Percentiles rank a stretch among this genome's conserved stretches.
These are phyloP conservation scores for Procambarus clarkii DNA, from an alignment of 1,140 invertebrate genomes.

Conservation along the genomic window DNA sequence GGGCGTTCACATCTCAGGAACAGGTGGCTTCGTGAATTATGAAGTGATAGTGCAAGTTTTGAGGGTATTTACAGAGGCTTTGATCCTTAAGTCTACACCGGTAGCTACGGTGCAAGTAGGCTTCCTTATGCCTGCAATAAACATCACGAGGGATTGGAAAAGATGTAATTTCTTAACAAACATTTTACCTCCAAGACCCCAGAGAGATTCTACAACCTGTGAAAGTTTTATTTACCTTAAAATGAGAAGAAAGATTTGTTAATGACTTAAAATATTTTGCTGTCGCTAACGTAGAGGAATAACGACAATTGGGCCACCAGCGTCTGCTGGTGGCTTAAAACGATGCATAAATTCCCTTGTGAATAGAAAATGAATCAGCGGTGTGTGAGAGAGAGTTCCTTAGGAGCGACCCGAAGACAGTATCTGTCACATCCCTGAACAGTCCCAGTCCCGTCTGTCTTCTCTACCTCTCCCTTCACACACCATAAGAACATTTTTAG, in stretches of 20 bases:
- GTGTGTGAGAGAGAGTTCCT: neutral
- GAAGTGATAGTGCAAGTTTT: neutral
- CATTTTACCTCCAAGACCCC: neutral
- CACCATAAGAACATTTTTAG: too few relatives aligned
- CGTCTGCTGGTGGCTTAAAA: neutral
- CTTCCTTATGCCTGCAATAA: too few relatives aligned
- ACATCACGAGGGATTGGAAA: too few relatives aligned
- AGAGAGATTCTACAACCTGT: neutral
- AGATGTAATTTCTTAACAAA: neutral
- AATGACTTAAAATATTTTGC: neutral
- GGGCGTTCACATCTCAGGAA: neutral
- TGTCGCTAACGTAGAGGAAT: neutral
- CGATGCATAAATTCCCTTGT: neutral
- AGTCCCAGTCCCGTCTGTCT: too few relatives aligned
- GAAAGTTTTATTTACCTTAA: neutral
- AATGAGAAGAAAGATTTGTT: neutral
- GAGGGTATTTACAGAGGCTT: neutral
- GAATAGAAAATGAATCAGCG: neutral
- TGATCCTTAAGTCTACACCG: neutral
- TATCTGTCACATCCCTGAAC: too few relatives aligned
- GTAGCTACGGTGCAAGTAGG: too few relatives aligned
- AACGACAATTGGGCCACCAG: neutral
- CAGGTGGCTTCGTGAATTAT: neutral
- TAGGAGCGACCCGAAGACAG: too few relatives aligned
- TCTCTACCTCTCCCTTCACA: too few relatives aligned